phyloP scores from a whole-genome alignment of 2,797 vertebrate species.

The Centropyge bicolor region DNA sequence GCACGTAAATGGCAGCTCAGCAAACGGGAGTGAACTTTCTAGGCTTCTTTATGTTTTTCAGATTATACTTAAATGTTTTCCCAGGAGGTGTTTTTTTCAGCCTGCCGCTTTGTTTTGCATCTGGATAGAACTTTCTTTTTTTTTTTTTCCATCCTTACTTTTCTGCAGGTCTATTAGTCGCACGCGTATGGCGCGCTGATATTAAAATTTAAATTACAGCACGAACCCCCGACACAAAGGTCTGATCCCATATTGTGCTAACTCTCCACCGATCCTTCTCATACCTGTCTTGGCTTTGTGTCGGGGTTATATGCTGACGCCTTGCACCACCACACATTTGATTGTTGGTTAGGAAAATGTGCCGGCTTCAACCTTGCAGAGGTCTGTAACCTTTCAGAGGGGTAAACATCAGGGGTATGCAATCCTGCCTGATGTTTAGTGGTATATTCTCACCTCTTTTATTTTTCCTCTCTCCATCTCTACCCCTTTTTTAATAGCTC shows the following conservation, averaged over 20 bases:
- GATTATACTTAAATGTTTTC: slow-evolving; percentile 61
- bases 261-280: slow-evolving; percentile 63
- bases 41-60: slow-evolving; percentile 61
- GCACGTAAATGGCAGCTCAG: slow-evolving; percentile 66
- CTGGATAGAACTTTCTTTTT: slow-evolving; percentile 43
- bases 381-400: slow-evolving; percentile 83
- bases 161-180: slow-evolving; percentile 29
- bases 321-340: slow-evolving; percentile 81
- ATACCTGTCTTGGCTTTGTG: slow-evolving; percentile 55
- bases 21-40: slow-evolving; percentile 59
- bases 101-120: slow-evolving; percentile 48
- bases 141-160: slow-evolving; percentile 17
- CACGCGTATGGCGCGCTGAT: slow-evolving; percentile 20
- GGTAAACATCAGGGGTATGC: slow-evolving; percentile 79
- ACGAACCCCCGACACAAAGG: slow-evolving; percentile 47
- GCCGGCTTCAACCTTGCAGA: slow-evolving; percentile 82
- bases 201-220: slow-evolving; percentile 64
- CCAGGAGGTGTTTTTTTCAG: slow-evolving; percentile 32
- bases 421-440: slow-evolving; percentile 79
- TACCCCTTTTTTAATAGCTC: slow-evolving; percentile 86
- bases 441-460: slow-evolving; percentile 77
- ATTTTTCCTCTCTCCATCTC: slow-evolving; percentile 67
- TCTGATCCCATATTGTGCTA: slow-evolving; percentile 62
- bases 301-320: slow-evolving; percentile 55
- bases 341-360: slow-evolving; percentile 86